phyloP scores from a whole-genome alignment of 2,888 invertebrate genomes.

The Acleris emargana region DNA sequence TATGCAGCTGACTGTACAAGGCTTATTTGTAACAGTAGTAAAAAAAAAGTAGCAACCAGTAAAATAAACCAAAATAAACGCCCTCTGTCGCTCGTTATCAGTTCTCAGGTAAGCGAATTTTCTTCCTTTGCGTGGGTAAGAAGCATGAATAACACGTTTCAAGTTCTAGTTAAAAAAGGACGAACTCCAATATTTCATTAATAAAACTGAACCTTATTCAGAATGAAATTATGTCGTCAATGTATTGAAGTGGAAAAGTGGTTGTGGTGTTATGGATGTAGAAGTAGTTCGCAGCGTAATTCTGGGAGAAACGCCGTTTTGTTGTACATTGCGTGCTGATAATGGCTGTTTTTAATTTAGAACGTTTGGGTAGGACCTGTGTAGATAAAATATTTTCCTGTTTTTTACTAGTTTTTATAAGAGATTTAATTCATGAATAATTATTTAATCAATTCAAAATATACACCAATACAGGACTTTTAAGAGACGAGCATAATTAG shows the following conservation, averaged over 20 bases:
- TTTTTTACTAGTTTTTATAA: background rate
- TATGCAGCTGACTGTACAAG: too few relatives aligned
- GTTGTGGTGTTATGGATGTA: background rate
- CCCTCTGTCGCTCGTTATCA: constrained; percentile 22
- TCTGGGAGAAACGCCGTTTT: constrained; percentile 26
- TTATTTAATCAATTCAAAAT: too few relatives aligned
- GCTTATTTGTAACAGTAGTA: too few relatives aligned
- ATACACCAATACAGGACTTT: too few relatives aligned
- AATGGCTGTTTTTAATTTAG: constrained; percentile 18
- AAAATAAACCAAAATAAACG: constrained; percentile 16
- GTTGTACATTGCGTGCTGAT: constrained; percentile 29
- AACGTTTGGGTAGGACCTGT: constrained; percentile 7
- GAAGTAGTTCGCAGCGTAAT: constrained; percentile 10
- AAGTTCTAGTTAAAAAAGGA: background rate
- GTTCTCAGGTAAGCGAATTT: constrained; percentile 26
- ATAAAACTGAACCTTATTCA: background rate
- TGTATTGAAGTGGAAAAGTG: background rate
- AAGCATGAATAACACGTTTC: constrained; percentile 31
- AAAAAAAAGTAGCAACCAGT: too few relatives aligned
- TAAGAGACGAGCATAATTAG: too few relatives aligned
- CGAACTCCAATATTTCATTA: background rate
- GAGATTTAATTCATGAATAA: background rate
- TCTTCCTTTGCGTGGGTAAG: constrained; percentile 31
- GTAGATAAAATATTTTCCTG: constrained; percentile 3
- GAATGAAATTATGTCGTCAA: background rate